Conservation (phyloP, 2,797 vertebrate genomes). For the Fundulus diaphanus region DNA sequence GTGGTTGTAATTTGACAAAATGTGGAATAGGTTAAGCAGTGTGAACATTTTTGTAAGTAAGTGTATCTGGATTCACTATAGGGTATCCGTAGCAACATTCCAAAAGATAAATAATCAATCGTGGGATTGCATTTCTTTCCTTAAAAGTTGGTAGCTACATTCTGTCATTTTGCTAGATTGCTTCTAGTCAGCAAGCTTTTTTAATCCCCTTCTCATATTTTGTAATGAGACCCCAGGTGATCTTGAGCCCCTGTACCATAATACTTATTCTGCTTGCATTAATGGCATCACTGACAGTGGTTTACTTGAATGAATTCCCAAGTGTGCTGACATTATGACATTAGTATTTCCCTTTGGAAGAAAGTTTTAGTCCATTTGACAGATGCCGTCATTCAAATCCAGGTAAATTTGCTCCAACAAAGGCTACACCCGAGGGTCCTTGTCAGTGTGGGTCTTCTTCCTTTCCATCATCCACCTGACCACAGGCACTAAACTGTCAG, state of each 20-base stretch:
- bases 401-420: conserved; percentile 54
- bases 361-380: conserved; percentile 28
- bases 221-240: conserved; percentile 22
- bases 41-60: neutral
- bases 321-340: conserved; percentile 23
- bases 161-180: neutral
- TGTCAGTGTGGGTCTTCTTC: conserved; percentile 45
- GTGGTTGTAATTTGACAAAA: too few species aligned
- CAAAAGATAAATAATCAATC: neutral
- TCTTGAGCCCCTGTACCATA: neutral
- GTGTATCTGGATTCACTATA: neutral
- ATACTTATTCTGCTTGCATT: conserved; percentile 33
- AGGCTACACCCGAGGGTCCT: conserved; percentile 44
- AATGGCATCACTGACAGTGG: conserved; percentile 38
- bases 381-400: conserved; percentile 24
- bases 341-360: conserved; percentile 56
- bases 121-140: neutral
- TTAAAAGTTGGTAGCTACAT: neutral
- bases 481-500: conserved; percentile 48
- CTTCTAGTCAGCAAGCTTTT: neutral
- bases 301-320: conserved; percentile 28
- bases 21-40: too few species aligned
- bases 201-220: conserved; percentile 13
- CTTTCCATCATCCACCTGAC: conserved; percentile 28
- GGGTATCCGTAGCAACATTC: neutral